phyloP scores from a whole-genome alignment of 2,888 invertebrate genomes.

The Drosophila neutralis region DNA sequence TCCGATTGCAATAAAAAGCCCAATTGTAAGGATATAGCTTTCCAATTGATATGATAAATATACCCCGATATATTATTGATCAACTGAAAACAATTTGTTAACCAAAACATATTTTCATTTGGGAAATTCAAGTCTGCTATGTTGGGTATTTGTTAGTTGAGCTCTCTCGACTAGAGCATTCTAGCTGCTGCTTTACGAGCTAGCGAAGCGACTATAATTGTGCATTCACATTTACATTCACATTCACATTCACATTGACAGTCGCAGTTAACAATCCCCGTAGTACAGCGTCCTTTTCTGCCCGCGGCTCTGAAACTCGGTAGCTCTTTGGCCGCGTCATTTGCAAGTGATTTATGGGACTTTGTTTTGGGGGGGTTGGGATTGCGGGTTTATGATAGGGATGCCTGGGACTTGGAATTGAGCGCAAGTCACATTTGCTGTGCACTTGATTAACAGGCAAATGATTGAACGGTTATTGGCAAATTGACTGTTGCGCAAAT shows the following conservation, averaged over 20 bases:
- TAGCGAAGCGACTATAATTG: conserved; percentile 76
- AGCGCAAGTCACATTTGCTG: conserved; percentile 52
- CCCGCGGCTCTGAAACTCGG: conserved; percentile 16
- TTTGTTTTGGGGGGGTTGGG: conserved; percentile 19
- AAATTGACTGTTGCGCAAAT: conserved; percentile 39
- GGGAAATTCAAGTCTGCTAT: background rate
- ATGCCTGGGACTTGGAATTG: background rate
- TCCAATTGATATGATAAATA: background rate
- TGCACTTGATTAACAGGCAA: conserved; percentile 66
- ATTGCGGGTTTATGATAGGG: conserved; percentile 45
- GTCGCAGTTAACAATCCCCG: conserved; percentile 26
- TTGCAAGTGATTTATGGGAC: conserved; percentile 77
- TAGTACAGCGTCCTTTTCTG: conserved; percentile 49
- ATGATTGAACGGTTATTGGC: conserved; percentile 74
- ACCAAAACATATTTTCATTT: background rate
- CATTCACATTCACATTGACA: conserved; percentile 45
- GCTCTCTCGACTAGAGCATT: background rate
- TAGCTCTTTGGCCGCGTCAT: conserved; percentile 62
- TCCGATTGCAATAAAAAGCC: background rate
- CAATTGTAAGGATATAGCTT: background rate
- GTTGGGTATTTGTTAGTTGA: background rate
- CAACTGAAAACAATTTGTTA: background rate
- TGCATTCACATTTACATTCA: conserved; percentile 68
- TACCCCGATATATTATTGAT: background rate
- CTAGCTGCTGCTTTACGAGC: conserved; percentile 70